Base-by-base conservation (phyloP, 2,888 invertebrate genomes). In the Hetaerina titia region DNA sequence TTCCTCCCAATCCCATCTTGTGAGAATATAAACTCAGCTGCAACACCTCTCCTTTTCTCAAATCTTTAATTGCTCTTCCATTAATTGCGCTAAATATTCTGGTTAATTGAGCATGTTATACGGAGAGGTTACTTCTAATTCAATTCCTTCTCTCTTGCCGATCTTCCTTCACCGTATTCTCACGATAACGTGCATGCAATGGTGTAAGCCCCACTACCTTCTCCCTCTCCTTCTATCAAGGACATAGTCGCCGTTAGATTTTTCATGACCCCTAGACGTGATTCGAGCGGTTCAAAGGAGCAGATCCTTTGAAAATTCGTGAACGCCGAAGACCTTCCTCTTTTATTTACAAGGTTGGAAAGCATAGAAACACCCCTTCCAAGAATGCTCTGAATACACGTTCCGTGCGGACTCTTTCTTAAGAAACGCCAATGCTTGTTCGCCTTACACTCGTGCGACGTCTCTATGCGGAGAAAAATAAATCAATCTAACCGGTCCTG, bases 311-410 rank as follows among this genome's bases (percentile, higher is more conserved):
- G 25, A 31, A 81, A 81, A 31, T 81, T 15, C 81, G 31, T 15
- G 22, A 31, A 8, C 81, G 31, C 13, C 81, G 11, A 81, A 31
- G 81, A 81, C 25, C 45, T 31, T 81, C 81, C 2, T 81, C 81
- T 81, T 81, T 81, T 81, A 81, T 81, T 81, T 81, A 81, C 81
- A 25, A n/a, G 81, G 81, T 81, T 13, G 31, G 81, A 2, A 81
- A 9, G 81, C 15, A 81, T 81, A 1, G 81, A 81, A 81, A 81
- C 31, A 31, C 13, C 22, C 31, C 31, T 81, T 81, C 81, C 81
- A 31, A 81, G 81, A 81, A 81, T 25, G 25, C 81, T 15, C 13
- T 31, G 81, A 81, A 81, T 81, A 81, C 31, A 31, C 81, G 0
- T 81, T 81, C 81, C 9, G 81, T 31, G 7, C 69, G 81, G 81